Conservation (phyloP, 2,888 invertebrate genomes). For the Carabus problematicus region DNA sequence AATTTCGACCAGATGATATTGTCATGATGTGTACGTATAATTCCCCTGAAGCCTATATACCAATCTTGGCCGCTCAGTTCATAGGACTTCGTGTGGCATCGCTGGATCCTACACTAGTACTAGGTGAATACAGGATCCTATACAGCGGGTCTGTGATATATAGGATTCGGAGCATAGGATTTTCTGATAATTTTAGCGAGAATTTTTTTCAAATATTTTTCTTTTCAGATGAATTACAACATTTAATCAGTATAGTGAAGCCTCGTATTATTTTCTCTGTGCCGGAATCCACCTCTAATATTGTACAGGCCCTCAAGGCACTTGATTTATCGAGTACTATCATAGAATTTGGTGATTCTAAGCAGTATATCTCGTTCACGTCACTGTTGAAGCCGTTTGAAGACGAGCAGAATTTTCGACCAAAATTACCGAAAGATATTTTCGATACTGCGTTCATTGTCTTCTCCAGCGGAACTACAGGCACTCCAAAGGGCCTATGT, state of each 20-base stretch:
- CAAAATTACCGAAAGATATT: slow-evolving; percentile 43
- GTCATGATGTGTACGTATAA: slow-evolving; percentile 61
- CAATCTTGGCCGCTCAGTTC: slow-evolving; percentile 61
- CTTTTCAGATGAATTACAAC: slow-evolving; percentile 45
- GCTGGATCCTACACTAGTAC: slow-evolving; percentile 49
- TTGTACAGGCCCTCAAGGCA: slow-evolving; percentile 44
- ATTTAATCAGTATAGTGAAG: slow-evolving; percentile 43
- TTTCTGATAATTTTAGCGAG: too few relatives aligned
- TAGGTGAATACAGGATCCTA: slow-evolving; percentile 26
- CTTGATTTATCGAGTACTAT: slow-evolving; percentile 40
- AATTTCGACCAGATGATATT: slow-evolving; percentile 58
- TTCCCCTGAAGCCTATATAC: slow-evolving; percentile 59
- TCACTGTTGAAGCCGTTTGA: slow-evolving; percentile 43
- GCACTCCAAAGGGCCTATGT: slow-evolving; percentile 54
- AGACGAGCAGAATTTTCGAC: slow-evolving; percentile 48
- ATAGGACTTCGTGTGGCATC: slow-evolving; percentile 55
- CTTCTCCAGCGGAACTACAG: slow-evolving; percentile 55
- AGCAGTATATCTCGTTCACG: slow-evolving; percentile 33
- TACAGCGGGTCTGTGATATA: not conserved
- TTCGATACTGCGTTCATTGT: slow-evolving; percentile 49
- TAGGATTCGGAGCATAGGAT: too few relatives aligned
- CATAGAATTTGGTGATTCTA: slow-evolving; percentile 45
- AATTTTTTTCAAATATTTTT: too few relatives aligned
- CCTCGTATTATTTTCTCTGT: slow-evolving; percentile 48
- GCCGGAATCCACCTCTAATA: slow-evolving; percentile 33